A percentile compares a stretch with the other conserved stretches of the same genome.
Conservation (phyloP, 1,140 invertebrate species). For the Oreohelix idahoensis region DNA sequence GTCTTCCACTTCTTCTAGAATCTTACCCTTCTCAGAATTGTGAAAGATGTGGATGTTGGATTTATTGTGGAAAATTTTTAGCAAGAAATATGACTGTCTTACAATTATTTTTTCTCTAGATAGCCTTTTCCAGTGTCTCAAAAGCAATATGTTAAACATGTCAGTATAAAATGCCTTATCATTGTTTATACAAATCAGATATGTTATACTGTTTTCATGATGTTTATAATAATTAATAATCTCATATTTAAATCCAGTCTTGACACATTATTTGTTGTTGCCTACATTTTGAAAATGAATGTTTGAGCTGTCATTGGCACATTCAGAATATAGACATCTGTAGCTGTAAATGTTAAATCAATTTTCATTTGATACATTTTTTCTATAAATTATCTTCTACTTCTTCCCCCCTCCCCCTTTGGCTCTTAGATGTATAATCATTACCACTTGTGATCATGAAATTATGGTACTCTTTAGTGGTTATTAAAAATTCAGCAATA, state of each 20-base stretch:
- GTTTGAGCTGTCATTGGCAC: background rate
- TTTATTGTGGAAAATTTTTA: background rate
- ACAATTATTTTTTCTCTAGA: background rate
- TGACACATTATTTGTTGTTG: background rate
- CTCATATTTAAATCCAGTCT: background rate
- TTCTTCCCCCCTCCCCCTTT: too few relatives aligned
- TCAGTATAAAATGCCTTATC: background rate
- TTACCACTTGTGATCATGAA: too few relatives aligned
- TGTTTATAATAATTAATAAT: background rate
- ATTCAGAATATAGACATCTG: background rate
- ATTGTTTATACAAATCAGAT: background rate
- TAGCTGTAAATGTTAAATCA: background rate
- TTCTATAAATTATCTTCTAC: too few relatives aligned
- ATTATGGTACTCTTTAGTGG: too few relatives aligned
- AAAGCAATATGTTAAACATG: background rate
- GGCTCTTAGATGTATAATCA: too few relatives aligned
- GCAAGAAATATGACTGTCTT: background rate
- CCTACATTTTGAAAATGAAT: background rate
- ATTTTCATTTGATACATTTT: background rate
- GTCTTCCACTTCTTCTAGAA: conserved; percentile 9
- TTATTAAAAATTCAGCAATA: too few relatives aligned
- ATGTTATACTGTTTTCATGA: conserved; percentile 9
- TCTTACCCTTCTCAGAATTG: conserved; percentile 28
- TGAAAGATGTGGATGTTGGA: background rate
- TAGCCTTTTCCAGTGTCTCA: background rate